These are phyloP conservation scores for Bubo blakistoni DNA, from an alignment of 2,113 vertebrate genomes.

Conservation along the genomic window DNA sequence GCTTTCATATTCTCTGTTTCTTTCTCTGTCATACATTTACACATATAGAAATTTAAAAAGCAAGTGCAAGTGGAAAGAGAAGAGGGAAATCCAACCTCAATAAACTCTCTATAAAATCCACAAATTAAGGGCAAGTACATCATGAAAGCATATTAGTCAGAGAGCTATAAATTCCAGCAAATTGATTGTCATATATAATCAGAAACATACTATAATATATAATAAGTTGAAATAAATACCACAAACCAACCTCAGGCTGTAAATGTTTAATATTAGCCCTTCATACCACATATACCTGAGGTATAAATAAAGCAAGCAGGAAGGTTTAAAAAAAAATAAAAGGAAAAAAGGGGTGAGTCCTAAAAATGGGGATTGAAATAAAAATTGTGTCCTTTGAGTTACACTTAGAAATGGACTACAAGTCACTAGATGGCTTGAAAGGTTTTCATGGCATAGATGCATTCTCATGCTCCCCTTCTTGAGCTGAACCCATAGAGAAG, in stretches of 20 bases:
- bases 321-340: background rate
- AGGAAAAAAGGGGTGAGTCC: background rate
- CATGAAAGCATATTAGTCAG: constrained; percentile 56
- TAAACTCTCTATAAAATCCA: constrained; percentile 62
- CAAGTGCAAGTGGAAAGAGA: constrained; percentile 21
- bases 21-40: background rate
- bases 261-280: constrained; percentile 44
- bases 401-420: background rate
- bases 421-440: background rate
- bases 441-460: background rate
- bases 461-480: background rate
- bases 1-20: background rate
- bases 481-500: background rate
- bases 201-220: constrained; percentile 48
- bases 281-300: constrained; percentile 30
- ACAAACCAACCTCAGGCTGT: constrained; percentile 22
- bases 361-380: background rate
- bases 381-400: background rate
- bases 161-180: constrained; percentile 61
- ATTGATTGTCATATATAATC: constrained; percentile 64
- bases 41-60: background rate
- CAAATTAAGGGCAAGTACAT: constrained; percentile 62
- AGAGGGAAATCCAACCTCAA: constrained; percentile 15
- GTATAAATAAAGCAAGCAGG: constrained; percentile 28
- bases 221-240: constrained; percentile 57